A percentile compares a stretch with the other conserved stretches of the same genome.
phyloP scores from a whole-genome alignment of 2,113 vertebrate genomes.

The Turdus rufiventris region DNA sequence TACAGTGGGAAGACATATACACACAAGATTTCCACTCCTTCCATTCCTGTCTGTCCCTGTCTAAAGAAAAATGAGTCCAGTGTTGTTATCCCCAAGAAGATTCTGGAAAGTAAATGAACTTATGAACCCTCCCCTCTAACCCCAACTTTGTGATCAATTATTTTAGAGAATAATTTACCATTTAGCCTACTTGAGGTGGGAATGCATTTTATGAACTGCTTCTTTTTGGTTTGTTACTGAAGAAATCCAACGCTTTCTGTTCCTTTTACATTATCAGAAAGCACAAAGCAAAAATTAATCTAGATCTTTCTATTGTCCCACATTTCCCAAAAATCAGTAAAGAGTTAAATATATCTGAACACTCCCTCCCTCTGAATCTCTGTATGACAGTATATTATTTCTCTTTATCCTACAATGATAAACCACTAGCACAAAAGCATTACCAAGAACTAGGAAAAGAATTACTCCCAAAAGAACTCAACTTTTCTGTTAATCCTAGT shows the following conservation, averaged over 20 bases:
- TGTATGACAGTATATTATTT: not conserved
- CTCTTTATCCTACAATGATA: not conserved
- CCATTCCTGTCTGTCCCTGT: not conserved
- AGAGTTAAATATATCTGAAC: not conserved
- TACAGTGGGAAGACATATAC: fast-evolving
- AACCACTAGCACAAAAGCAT: not conserved
- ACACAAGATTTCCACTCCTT: not conserved
- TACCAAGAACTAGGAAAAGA: not conserved
- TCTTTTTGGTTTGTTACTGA: not conserved
- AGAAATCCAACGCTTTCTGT: not conserved
- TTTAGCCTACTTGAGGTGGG: not conserved
- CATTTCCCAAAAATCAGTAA: not conserved
- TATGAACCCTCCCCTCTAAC: fast-evolving
- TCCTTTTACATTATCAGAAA: not conserved
- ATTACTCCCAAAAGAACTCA: not conserved
- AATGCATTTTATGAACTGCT: not conserved
- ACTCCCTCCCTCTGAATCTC: fast-evolving
- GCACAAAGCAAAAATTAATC: not conserved
- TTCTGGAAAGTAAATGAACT: not conserved
- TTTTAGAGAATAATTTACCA: not conserved
- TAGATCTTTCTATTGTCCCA: not conserved
- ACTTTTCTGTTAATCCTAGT: not conserved
- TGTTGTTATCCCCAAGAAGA: not conserved
- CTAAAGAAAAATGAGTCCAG: not conserved
- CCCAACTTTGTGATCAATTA: not conserved